These are phyloP conservation scores for Microchirus variegatus DNA, from an alignment of 2,797 vertebrate species.

Conservation along the genomic window DNA sequence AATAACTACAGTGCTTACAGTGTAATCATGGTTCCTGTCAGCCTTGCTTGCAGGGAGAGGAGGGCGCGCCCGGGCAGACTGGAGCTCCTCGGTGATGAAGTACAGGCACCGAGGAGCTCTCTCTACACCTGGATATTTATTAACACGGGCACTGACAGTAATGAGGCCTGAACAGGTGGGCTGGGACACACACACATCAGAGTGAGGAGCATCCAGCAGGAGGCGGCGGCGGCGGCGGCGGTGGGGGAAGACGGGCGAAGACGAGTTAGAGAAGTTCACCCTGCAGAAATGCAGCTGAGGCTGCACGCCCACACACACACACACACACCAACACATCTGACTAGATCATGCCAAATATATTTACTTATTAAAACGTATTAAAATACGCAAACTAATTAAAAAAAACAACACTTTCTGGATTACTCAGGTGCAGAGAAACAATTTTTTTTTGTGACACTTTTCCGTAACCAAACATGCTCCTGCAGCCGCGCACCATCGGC, in stretches of 20 bases:
- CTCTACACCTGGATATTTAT: conserved; percentile 88
- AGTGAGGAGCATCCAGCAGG: conserved; percentile 79
- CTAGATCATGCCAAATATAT: conserved; percentile 27
- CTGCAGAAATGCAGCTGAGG: conserved; percentile 62
- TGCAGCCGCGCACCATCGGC: no score
- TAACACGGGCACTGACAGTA: conserved; percentile 86
- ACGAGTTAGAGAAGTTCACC: conserved; percentile 79
- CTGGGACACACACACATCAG: conserved; percentile 82
- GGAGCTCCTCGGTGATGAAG: conserved; percentile 82
- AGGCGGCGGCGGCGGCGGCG: conserved; percentile 72
- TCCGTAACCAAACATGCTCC: no score
- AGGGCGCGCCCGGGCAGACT: conserved; percentile 72
- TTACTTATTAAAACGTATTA: no score
- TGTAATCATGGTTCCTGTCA: conserved; percentile 87
- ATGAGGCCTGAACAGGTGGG: conserved; percentile 87
- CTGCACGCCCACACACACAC: conserved; percentile 66
- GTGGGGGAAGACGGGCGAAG: conserved; percentile 68
- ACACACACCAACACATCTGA: conserved; percentile 55
- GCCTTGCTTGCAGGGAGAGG: conserved; percentile 75
- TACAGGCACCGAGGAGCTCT: conserved; percentile 77
- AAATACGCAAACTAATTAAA: no score
- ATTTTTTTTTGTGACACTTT: no score
- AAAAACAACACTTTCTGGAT: no score
- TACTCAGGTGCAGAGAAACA: no score
- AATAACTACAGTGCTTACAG: conserved; percentile 86